Evolutionary conservation across 2,888 invertebrate species (phyloP).

Genomic region (Gari tellinella): DNA sequence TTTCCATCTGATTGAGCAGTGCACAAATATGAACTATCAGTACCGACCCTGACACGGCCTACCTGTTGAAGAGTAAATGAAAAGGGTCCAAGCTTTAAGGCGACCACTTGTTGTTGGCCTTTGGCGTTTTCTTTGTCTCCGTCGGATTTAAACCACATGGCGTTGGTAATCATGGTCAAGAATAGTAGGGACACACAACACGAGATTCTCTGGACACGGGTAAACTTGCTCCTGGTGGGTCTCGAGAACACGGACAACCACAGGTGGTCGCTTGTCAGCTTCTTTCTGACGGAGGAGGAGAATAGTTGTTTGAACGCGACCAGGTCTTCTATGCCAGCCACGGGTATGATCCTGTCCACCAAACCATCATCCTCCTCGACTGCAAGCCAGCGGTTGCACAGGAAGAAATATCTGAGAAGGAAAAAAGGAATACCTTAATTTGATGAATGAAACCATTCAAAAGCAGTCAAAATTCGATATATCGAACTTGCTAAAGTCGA

Average conservation of each 20-base stretch:
- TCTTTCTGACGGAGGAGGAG: slow-evolving; percentile 81
- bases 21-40: too few relatives aligned
- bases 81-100: slow-evolving; percentile 84
- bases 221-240: slow-evolving; percentile 82
- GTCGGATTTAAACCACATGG: slow-evolving; percentile 83
- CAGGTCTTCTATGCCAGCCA: slow-evolving; percentile 82
- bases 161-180: slow-evolving; percentile 84
- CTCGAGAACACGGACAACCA: slow-evolving; percentile 84
- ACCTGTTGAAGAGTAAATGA: slow-evolving; percentile 84
- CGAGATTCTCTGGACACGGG: slow-evolving; percentile 84
- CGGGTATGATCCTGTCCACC: slow-evolving; percentile 83
- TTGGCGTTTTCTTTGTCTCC: slow-evolving; percentile 64
- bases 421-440: neutral
- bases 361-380: slow-evolving; percentile 83
- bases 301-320: slow-evolving; percentile 83
- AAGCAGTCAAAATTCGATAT: too few relatives aligned
- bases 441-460: neutral
- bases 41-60: neutral
- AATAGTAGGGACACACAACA: slow-evolving; percentile 83
- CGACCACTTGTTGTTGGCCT: slow-evolving; percentile 65
- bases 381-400: slow-evolving; percentile 83
- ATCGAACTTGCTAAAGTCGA: too few relatives aligned
- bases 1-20: too few relatives aligned
- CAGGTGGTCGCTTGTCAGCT: slow-evolving; percentile 83
- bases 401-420: slow-evolving; percentile 79